Evolutionary conservation across 2,797 vertebrate genomes (phyloP).

Genomic region (Benthosema pterotum): DNA sequence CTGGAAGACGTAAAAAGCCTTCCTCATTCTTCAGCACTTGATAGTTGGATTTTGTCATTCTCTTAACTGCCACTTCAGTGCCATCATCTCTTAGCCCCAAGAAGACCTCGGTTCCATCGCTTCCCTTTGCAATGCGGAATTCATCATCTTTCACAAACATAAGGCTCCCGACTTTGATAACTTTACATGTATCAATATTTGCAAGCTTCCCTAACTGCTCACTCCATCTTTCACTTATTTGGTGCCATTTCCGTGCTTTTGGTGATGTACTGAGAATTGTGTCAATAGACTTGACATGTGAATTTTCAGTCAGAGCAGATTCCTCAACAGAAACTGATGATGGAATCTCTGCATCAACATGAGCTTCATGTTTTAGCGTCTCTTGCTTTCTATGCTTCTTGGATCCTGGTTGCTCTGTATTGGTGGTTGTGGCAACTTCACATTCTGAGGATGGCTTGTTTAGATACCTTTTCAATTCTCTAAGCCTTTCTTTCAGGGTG

Average conservation of each 20-base stretch:
- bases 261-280: background rate
- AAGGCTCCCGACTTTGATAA: background rate
- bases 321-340: too few relatives aligned
- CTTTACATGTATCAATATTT: background rate
- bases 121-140: background rate
- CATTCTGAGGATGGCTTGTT: background rate
- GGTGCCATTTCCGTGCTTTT: background rate
- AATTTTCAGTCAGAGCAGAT: background rate
- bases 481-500: slow-evolving; percentile 35
- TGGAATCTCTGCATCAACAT: too few relatives aligned
- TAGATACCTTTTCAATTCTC: slow-evolving; percentile 19
- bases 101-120: background rate
- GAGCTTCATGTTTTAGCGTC: too few relatives aligned
- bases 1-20: slow-evolving; percentile 27
- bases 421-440: background rate
- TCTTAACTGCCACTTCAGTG: background rate
- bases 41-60: background rate
- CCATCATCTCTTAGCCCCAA: background rate
- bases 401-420: background rate
- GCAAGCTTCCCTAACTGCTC: background rate
- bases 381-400: too few relatives aligned
- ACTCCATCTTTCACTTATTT: background rate
- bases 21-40: too few relatives aligned
- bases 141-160: background rate
- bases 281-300: background rate